Evolutionary conservation across 2,797 vertebrate species (phyloP).

Genomic region (Pygocentrus nattereri): DNA sequence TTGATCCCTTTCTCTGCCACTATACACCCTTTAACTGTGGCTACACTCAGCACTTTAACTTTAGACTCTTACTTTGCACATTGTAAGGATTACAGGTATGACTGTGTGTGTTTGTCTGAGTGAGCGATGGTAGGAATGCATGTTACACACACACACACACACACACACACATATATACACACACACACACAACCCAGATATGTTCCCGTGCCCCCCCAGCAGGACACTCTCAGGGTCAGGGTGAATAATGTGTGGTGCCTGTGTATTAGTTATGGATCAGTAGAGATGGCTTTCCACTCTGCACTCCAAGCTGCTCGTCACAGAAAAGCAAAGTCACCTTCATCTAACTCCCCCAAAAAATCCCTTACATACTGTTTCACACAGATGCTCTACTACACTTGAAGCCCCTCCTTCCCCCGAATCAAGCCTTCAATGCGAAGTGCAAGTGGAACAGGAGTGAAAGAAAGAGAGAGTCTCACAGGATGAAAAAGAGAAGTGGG

Average conservation of each 20-base stretch:
- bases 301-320: background rate
- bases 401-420: background rate
- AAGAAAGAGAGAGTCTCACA: constrained; percentile 48
- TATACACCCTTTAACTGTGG: no score
- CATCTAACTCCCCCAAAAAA: constrained; percentile 3
- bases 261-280: constrained; percentile 27
- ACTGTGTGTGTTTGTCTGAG: no score
- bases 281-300: constrained; percentile 27
- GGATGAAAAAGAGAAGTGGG: constrained; percentile 18
- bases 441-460: constrained; percentile 39
- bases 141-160: no score
- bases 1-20: no score
- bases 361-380: background rate
- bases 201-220: background rate
- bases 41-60: no score
- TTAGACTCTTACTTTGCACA: no score
- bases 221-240: background rate
- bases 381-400: constrained; percentile 2
- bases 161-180: no score
- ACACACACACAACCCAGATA: background rate
- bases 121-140: no score
- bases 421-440: background rate
- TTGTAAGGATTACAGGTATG: no score
- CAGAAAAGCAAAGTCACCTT: constrained; percentile 28
- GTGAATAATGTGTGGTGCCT: background rate